Evolutionary conservation across 2,888 invertebrate species (phyloP), one percentile per base, ranked within the genome.

Genomic region (Yponomeuta sedellus): DNA sequence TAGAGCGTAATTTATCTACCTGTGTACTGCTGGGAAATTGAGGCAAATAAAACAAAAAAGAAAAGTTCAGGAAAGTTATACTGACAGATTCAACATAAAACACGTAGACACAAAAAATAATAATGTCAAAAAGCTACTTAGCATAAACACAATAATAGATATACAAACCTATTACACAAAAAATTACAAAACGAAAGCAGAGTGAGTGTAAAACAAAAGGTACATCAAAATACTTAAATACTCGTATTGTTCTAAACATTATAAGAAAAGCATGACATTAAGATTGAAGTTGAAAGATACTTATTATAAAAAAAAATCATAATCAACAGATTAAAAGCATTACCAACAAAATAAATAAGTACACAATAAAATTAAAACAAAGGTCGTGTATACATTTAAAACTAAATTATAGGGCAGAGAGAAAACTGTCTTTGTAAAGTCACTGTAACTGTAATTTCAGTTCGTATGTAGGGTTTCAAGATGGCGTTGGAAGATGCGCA

Each of bases 31-130:
- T 8, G 22, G 8, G 25, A 52, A 19, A 64, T 28, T n/a, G n/a
- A 56, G 10, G 22, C 28, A 70, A 72, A 73, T 70, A 71, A 74
- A 73, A 73, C 70, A 70, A 75, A 71, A 71, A 64, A 69, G 11
- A 61, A 40, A 68, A 65, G 63, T 56, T 57, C 12, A 67, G 68
- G 61, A 69, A 71, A 71, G 68, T 70, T 72, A 70, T 72, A 64
- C 58, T 65, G 20, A 22, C 20, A 65, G 19, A 6, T 39, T 59
- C 16, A 20, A 65, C 65, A 57, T 57, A 40, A 62, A 22, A 63
- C 2, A 40, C 40, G 12, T 22, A 22, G 20, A 39, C n/a, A 56
- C 20, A 12, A 56, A 64, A 34, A 28, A n/a, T 10, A 64, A 28
- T 28, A 16, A 28, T 28, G 11, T 56, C 16, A 28, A 56, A 19